Base-by-base conservation (phyloP, 2,888 invertebrate genomes). In the Dolomedes plantarius region DNA sequence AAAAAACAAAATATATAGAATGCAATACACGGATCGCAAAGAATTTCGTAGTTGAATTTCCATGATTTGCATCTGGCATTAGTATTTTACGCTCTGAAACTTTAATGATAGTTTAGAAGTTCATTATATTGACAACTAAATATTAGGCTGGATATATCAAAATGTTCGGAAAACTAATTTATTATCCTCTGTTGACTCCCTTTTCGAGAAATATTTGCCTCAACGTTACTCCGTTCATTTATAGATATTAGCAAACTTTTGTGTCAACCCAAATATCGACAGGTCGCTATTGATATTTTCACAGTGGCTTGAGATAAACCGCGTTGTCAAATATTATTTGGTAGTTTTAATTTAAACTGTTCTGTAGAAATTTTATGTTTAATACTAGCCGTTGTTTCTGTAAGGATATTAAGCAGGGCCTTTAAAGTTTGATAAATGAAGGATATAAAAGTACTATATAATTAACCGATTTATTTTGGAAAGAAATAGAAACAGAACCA, bases 81-180 rank as follows among this genome's bases (percentile, higher is more conserved):
- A 6, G 23, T 46, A 46, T 16, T 56, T 23, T 56, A 23, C 2
- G 56, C 56, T 56, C 23, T 23, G 19, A 56, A 56, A 56, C 23
- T 56, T 56, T 56, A 56, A 56, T 56, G 23, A 56, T 56, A 56
- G 23, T 56, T 23, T 16, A 19, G 23, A 19, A 56, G 56, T 56
- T 23, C 56, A 56, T 56, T 56, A 56, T 23, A 56, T 56, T 56
- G 23, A 56, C 56, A 23, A 56, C 56, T 56, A 56, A 56, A 56
- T 56, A 56, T 56, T 56, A 56, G 23, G 23, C 11, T 56, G 56
- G 56, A 56, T 56, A 56, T 23, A 23, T 56, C 56, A 56, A 56
- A 56, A 56, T 56, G 23, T 56, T 56, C 41, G 11, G 56, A 56
- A 56, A 56, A 56, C 56, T 56, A 56, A 56, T 56, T 56, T 56